Evolutionary conservation across 37 sponge, comb jelly and placozoan species (phyloP), one percentile per base, ranked within the genome.

Genomic region (Hormiphora californensis): DNA sequence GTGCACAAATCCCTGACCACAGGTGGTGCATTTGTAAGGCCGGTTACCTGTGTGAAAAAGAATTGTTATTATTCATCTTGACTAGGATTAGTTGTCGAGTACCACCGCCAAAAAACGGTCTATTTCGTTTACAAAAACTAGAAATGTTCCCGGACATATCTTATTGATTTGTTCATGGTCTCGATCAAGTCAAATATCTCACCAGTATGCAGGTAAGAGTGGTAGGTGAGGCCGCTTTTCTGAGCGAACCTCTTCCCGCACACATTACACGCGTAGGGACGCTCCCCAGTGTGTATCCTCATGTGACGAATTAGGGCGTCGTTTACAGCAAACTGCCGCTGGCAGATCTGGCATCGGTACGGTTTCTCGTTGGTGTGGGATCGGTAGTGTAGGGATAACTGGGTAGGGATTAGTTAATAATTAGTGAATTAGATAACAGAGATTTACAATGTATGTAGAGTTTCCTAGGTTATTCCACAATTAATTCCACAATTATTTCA

Each of bases 351-450:
- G 43, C 81, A 73, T 7, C 81, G 81, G 81, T 73, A 73, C 39
- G 81, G 81, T 73, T 73, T 73, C 81, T 73, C 81, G 81, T 73
- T 73, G 23, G 81, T 73, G 81, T 73, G 81, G 44, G 81, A 73
- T 1, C 81, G 81, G 46, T 73, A 73, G 81, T 73, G 81, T 4
- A 73, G 81, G 0, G 81, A 73, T 22, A 73, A 46, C 81, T 73
- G 81, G 0, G 81, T 1, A 17, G 61, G 61, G 53, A 49, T 49
- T 17, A 9, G 53, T 17, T 49, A 17, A 49, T 49, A 49, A 49
- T 49, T 15, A 17, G 53, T 15, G 15, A 49, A 49, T 49, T 49
- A 17, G 53, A 49, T 9, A 49, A 49, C 53, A 49, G n/a, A n/a
- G n/a, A n/a, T n/a, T n/a, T n/a, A n/a, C n/a, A n/a, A n/a, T n/a